Conservation (phyloP, 1,140 invertebrate genomes). For the Stratiolaelaps scimitus region DNA sequence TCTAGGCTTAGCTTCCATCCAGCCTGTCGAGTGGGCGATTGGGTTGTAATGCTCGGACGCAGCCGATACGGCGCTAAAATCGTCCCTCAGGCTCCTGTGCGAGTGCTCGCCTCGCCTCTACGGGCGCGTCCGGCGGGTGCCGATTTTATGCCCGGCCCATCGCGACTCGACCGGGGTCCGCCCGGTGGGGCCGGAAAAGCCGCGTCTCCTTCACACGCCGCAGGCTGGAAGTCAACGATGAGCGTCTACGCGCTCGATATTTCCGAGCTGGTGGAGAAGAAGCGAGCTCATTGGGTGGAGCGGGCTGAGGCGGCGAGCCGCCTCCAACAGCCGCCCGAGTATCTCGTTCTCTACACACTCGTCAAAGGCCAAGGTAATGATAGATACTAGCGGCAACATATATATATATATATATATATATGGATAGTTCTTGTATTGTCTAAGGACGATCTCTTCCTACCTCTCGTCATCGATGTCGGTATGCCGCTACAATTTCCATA, state of each 20-base stretch:
- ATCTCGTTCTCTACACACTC: constrained; percentile 27
- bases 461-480: not conserved
- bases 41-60: constrained; percentile 5
- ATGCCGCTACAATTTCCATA: not conserved
- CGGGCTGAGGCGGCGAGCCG: not conserved
- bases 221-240: constrained; percentile 17
- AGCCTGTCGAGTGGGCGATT: constrained; percentile 3
- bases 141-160: no score
- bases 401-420: no score
- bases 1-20: constrained; percentile 15
- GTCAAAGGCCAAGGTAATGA: constrained; percentile 16
- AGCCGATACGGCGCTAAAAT: not conserved
- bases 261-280: constrained; percentile 1
- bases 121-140: no score
- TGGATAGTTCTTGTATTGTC: not conserved
- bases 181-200: no score
- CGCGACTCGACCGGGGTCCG: no score
- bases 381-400: no score
- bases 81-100: no score
- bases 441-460: not conserved
- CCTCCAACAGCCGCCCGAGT: not conserved
- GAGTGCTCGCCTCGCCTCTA: no score
- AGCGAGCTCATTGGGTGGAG: constrained; percentile 8
- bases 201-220: no score
- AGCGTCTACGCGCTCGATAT: constrained; percentile 16